Evolutionary conservation across 2,113 vertebrate species (phyloP), one percentile per base, ranked within the genome.

Genomic region (Pseudorasbora parva): DNA sequence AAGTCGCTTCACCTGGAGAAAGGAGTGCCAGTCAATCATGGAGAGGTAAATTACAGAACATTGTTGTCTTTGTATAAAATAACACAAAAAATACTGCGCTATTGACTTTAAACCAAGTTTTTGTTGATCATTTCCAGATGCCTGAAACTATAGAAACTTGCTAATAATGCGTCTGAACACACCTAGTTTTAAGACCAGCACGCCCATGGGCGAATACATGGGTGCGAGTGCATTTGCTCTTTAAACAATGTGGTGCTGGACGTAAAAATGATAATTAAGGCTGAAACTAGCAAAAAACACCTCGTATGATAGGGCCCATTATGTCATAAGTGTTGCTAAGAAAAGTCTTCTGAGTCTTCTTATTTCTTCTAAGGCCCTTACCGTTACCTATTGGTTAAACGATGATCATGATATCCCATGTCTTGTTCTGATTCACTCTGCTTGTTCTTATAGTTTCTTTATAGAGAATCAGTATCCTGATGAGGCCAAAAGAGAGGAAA

Each of bases 21-120:
- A 95, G 91, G 95, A 95, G 90, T 95, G 95, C 82, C 94, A 95
- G 68, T 93, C 94, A 3, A 95, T 95, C 88, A 95, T 95, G 95
- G 95, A 95, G 90, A 95, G 94, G 95, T 95, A 69, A 89, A 90
- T 9, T 2, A 64, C 62, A 69, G 27, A 25, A 17, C 19, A 45
- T 30, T 23, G 10, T 23, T 57, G 47, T 68, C 19, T 57, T 57
- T 59, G n/a, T n/a, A n/a, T n/a, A n/a, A 37, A 37, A 37, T 37
- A 7, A 37, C 37, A 37, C 37, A 37, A 37, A 37, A 37, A 37
- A 37, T 37, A 37, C 37, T 37, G 37, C 6, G 37, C 5, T 6
- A 7, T 37, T 37, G 37, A 37, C 37, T 37, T 37, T 37, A 37
- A 6, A 37, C 6, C 5, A 37, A 6, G 37, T 37, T 37, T 37